These are phyloP conservation scores for Stegostoma tigrinum DNA, from an alignment of 2,113 vertebrate species.

Conservation along the genomic window DNA sequence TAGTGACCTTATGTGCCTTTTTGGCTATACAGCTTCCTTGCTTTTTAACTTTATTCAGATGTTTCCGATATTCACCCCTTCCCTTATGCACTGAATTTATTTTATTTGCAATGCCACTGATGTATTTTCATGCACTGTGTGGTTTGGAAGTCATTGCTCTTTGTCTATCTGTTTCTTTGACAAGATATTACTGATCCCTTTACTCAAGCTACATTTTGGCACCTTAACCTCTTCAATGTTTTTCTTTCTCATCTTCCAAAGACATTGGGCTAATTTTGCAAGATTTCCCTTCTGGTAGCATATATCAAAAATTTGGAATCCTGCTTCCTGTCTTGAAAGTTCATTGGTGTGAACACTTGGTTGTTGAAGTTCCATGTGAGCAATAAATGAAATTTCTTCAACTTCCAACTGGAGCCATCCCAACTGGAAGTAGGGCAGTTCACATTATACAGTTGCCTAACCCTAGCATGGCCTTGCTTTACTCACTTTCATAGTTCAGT, in stretches of 20 bases:
- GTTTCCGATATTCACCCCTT: background rate
- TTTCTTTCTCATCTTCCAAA: background rate
- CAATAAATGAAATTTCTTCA: background rate
- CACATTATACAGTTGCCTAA: background rate
- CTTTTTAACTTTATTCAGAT: constrained; percentile 30
- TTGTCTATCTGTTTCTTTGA: background rate
- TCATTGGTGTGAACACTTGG: background rate
- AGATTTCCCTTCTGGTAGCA: background rate
- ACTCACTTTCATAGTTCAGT: background rate
- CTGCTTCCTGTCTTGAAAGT: background rate
- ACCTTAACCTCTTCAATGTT: background rate
- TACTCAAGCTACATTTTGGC: too few species aligned
- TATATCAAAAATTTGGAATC: background rate
- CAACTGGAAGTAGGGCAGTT: background rate
- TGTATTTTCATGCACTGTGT: background rate
- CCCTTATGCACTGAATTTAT: constrained; percentile 4
- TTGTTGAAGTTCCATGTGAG: background rate
- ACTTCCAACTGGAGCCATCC: background rate
- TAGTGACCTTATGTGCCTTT: constrained; percentile 3
- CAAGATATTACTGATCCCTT: background rate
- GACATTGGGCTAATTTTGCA: background rate
- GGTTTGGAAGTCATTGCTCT: background rate
- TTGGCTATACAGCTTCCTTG: constrained; percentile 2
- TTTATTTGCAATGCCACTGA: background rate
- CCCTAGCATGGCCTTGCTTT: background rate